These are phyloP conservation scores for Parotocinclus haroldoi DNA, from an alignment of 2,797 vertebrate species.

Conservation along the genomic window DNA sequence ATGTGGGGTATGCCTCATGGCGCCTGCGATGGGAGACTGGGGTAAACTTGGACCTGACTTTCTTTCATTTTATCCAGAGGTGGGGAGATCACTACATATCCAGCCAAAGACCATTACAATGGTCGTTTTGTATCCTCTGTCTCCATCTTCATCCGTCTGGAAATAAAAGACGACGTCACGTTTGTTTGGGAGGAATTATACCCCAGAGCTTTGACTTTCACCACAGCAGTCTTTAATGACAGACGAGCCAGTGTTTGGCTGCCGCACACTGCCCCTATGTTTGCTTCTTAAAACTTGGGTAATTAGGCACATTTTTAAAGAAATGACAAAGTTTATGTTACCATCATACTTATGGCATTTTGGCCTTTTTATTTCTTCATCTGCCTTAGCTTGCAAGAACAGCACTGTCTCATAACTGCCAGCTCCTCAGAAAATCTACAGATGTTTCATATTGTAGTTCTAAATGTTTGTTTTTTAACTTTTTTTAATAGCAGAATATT, in stretches of 20 bases:
- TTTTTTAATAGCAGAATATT: no score
- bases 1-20: conserved; percentile 45
- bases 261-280: conserved; percentile 2
- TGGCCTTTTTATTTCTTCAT: conserved; percentile 1
- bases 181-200: conserved; percentile 35
- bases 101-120: conserved; percentile 62
- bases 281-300: conserved; percentile 16
- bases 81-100: conserved; percentile 58
- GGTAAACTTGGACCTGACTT: conserved; percentile 41
- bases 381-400: conserved; percentile 3
- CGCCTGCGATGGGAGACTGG: conserved; percentile 37
- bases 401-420: not conserved
- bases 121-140: conserved; percentile 60
- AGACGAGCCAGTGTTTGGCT: conserved; percentile 21
- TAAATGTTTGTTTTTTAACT: no score
- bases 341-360: not conserved
- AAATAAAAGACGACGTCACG: conserved; percentile 64
- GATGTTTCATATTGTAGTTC: no score
- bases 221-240: conserved; percentile 31
- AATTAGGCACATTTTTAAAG: conserved; percentile 7
- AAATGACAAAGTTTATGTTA: conserved; percentile 8
- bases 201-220: conserved; percentile 30
- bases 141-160: conserved; percentile 60
- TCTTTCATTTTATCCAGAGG: conserved; percentile 34
- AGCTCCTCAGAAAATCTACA: not conserved